phyloP scores from a whole-genome alignment of 2,888 invertebrate species.

The Dexiosoma caninum region DNA sequence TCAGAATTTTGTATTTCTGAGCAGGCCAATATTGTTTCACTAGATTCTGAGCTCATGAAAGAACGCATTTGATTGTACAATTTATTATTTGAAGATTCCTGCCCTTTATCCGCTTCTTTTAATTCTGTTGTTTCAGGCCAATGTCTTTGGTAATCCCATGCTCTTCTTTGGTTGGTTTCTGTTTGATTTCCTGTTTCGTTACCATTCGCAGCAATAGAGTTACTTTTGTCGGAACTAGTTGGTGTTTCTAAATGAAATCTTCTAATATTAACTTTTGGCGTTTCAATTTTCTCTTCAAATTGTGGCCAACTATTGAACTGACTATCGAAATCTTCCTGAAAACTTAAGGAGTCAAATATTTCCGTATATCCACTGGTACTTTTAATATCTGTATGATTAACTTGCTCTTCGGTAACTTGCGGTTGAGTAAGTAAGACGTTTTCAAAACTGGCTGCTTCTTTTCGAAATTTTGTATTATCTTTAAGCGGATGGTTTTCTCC shows the following conservation, averaged over 20 bases:
- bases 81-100: neutral
- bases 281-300: conserved; percentile 45
- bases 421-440: neutral
- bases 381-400: no score
- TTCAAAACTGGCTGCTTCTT: neutral
- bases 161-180: conserved; percentile 11
- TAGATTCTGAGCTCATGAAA: conserved; percentile 6
- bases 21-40: neutral
- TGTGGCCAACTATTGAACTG: conserved; percentile 39
- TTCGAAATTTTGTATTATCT: neutral
- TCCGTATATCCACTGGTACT: neutral
- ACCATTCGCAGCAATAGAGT: neutral
- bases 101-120: neutral
- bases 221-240: neutral
- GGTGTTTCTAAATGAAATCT: neutral
- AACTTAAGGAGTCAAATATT: neutral
- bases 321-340: conserved; percentile 14
- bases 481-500: neutral
- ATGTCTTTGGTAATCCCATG: conserved; percentile 14
- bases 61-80: conserved; percentile 25
- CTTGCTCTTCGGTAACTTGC: neutral
- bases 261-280: conserved; percentile 36
- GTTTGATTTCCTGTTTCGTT: neutral
- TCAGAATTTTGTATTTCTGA: neutral
- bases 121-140: neutral